phyloP scores from a whole-genome alignment of 35 echinoderm and acorn worm species.

The Patiria miniata region DNA sequence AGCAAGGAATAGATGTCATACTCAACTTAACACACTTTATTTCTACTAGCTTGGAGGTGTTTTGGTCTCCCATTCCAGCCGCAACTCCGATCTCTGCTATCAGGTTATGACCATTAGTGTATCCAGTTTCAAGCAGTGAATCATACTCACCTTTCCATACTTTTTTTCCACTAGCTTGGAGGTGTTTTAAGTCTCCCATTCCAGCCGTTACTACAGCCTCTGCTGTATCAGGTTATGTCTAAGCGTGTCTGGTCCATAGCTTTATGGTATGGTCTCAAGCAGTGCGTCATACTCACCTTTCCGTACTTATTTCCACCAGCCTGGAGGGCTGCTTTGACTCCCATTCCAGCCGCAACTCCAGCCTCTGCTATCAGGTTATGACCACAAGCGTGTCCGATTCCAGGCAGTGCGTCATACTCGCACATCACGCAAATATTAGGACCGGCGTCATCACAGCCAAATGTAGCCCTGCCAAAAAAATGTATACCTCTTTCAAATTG shows the following conservation, averaged over 20 bases:
- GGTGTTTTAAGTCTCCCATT: too few species aligned
- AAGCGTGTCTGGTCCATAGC: too few species aligned
- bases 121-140: conserved; percentile 82
- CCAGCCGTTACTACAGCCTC: conserved; percentile 86
- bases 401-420: conserved; percentile 93
- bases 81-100: conserved; percentile 77
- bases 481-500: neutral
- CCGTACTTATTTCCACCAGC: conserved; percentile 16
- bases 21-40: conserved; percentile 41
- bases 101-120: conserved; percentile 88
- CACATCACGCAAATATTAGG: conserved; percentile 69
- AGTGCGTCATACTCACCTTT: conserved; percentile 16
- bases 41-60: conserved; percentile 46
- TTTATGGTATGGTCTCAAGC: too few species aligned
- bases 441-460: conserved; percentile 64
- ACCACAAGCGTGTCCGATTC: conserved; percentile 91
- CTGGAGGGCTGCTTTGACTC: conserved; percentile 84
- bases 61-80: conserved; percentile 77
- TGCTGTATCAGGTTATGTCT: too few species aligned
- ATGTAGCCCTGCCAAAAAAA: conserved; percentile 49
- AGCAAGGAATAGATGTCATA: too few species aligned
- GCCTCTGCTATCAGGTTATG: conserved; percentile 86
- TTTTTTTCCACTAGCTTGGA: conserved; percentile 90
- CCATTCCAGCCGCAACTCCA: conserved; percentile 73
- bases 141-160: conserved; percentile 96